Percentiles rank a stretch among this genome's conserved stretches.
phyloP scores from a whole-genome alignment of 2,888 invertebrate species.

The Limnephilus marmoratus region DNA sequence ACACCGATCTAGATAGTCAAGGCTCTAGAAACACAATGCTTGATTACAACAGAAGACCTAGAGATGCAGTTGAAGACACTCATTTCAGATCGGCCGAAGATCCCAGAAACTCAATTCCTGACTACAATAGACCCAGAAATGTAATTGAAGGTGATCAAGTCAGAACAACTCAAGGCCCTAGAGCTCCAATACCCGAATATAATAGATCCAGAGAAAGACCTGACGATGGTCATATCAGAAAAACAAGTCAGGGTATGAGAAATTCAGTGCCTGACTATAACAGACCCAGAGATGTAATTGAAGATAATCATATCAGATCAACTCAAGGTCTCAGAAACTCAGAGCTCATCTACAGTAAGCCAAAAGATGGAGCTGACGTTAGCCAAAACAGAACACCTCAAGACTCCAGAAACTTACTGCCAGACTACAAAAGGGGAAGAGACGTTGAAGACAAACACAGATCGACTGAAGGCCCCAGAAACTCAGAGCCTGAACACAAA shows the following conservation, averaged over 20 bases:
- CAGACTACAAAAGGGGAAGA: neutral
- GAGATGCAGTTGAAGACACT: conserved; percentile 11
- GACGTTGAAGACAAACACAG: neutral
- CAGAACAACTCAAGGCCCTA: neutral
- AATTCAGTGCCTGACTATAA: neutral
- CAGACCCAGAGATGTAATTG: neutral
- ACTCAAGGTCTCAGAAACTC: neutral
- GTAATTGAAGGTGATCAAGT: neutral
- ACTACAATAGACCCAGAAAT: neutral
- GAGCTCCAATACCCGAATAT: neutral
- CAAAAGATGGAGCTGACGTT: neutral
- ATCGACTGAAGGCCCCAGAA: neutral
- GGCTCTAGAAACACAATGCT: neutral
- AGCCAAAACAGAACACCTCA: neutral
- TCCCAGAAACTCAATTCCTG: neutral
- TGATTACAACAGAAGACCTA: neutral
- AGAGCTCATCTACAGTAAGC: neutral
- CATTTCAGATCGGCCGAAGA: neutral
- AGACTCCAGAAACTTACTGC: neutral
- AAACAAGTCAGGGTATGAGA: neutral
- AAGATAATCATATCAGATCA: neutral
- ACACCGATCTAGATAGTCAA: neutral
- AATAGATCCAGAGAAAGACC: neutral
- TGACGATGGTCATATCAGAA: neutral
- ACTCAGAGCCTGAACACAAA: neutral